Evolutionary conservation across 2,113 vertebrate species (phyloP).

Genomic region (Aegotheles bennettii): DNA sequence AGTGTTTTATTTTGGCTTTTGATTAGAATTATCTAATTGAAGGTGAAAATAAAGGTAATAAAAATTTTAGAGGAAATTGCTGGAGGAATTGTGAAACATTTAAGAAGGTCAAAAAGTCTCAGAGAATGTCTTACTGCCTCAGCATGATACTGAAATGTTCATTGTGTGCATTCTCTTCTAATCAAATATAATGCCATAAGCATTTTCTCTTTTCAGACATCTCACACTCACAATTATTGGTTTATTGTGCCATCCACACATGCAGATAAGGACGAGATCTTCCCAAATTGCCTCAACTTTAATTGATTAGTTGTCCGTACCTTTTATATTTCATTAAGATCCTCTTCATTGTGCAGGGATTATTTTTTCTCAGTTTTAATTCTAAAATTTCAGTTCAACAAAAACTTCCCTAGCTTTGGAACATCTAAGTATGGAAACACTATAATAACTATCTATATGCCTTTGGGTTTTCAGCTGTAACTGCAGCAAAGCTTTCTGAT

Average conservation of each 20-base stretch:
- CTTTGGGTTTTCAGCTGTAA: conserved; percentile 16
- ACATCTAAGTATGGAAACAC: background rate
- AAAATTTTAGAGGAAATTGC: background rate
- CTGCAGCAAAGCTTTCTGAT: background rate
- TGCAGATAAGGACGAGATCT: background rate
- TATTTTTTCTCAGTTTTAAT: background rate
- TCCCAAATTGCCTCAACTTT: background rate
- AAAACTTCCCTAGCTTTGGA: background rate
- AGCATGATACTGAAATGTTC: background rate
- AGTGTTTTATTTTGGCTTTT: background rate
- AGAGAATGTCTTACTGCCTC: background rate
- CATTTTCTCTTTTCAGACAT: background rate
- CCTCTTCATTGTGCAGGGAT: background rate
- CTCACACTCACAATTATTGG: background rate
- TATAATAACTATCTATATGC: background rate
- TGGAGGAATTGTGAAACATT: background rate
- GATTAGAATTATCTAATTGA: background rate
- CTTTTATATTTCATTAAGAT: background rate
- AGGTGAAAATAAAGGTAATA: background rate
- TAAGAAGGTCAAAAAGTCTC: background rate
- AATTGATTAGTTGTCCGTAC: background rate
- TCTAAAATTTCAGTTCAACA: background rate
- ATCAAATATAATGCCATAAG: background rate
- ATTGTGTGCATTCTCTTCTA: background rate
- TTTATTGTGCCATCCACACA: background rate